Base-by-base conservation (phyloP, 2,797 vertebrate species). In the Muscicapa comitata region DNA sequence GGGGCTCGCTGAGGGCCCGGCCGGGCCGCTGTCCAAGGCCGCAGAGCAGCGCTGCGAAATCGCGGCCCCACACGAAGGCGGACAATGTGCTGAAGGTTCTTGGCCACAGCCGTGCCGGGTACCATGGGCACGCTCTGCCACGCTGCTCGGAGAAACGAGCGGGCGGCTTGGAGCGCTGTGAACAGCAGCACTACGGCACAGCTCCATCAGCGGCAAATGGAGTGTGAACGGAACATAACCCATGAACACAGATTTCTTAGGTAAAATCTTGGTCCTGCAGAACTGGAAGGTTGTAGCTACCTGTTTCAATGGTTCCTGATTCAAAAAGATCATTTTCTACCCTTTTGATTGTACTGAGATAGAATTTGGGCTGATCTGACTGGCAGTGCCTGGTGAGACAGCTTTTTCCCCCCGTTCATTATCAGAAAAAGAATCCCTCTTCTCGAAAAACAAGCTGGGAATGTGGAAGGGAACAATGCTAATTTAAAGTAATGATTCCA, bases 71-170 rank as follows among this genome's bases (percentile, higher is more conserved):
- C 50, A 11, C 26, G 3, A 6, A 8, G 15, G 26, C 17, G 2
- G 26, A 6, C n/a, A 1, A 0, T 8, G 2, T 4, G n/a, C 5
- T 10, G 15, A 2, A 5, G 37, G 20, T 2, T 4, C 21, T 0
- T 0, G 25, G 43, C 7, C 71, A 1, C 38, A 17, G 63, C 45
- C 38, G 10, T 28, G 45, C 47, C 28, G 5, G 13, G 54, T 5
- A 7, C 24, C n/a, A 0, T 0, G 47, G 61, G 23, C 45, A 5
- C 6, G 28, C 53, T 45, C 15, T 10, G n/a, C 7, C 38, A 3
- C 12, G n/a, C 20, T 11, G 28, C 38, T 29, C 37, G 21, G 61
- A 42, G 37, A 37, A 24, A 31, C 9, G 31, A 17, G 3, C 6
- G 25, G 6, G 21, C 16, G 8, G 51, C 43, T 35, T 1, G 2